Base-by-base conservation (phyloP, 1,140 invertebrate genomes). In the Dryas iulia region DNA sequence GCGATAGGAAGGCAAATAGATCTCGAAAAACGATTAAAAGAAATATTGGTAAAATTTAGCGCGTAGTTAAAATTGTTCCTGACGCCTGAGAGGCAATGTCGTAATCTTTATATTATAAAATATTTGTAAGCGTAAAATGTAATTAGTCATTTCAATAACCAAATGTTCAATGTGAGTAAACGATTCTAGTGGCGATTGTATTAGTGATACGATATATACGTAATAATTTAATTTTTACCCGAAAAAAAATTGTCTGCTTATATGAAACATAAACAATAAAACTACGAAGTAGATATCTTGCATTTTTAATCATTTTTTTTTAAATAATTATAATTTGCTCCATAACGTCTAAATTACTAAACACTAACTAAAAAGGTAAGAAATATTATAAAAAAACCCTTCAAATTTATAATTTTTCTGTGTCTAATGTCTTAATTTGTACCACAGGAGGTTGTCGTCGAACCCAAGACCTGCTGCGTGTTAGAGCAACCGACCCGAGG, bases 401-500 rank as follows among this genome's bases (percentile, higher is more conserved):
- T 18, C 14, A 25, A 25, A 0, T 3, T 56, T 25, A 0, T n/a
- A 56, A 26, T 25, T 26, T 25, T 39, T 28, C n/a, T 39, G 10
- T 39, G 33, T 54, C 3, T 0, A 28, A n/a, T n/a, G n/a, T n/a
- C n/a, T n/a, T n/a, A n/a, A n/a, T n/a, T n/a, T n/a, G n/a, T n/a
- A n/a, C n/a, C n/a, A n/a, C 91, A 94, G 76, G 93, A 94, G 95
- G 95, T 59, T 94, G 95, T 47, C 93, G 96, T 73, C 92, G 96
- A 67, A 95, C 96, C 12, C 89, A 97, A 81, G 97, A 98, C 77
- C 94, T 97, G 93, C 94, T 96, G 86, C 93, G 97, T 76, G 96
- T 98, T 12, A 93, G 97, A 72, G 97, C 97, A 0, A 98, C 97
- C 12, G 97, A 98, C 92, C 97, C 97, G 0, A 93, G 97, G 25